phyloP scores from a whole-genome alignment of 1,140 invertebrate species.

The Gonatopus flavifemur region DNA sequence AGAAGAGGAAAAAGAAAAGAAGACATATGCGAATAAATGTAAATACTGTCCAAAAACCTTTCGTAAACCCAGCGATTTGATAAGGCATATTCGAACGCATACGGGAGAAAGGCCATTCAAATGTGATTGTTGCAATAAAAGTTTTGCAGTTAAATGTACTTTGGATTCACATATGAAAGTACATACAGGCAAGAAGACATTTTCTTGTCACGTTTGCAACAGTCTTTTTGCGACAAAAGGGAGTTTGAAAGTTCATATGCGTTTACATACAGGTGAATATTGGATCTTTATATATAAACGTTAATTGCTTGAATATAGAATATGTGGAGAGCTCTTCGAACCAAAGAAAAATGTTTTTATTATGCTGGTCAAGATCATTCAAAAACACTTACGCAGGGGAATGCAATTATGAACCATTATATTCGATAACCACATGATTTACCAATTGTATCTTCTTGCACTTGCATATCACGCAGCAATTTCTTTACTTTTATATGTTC shows the following conservation, averaged over 20 bases:
- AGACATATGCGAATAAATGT: conserved; percentile 59
- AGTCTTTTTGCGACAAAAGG: conserved; percentile 65
- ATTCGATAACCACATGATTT: no score
- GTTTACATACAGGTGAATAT: conserved; percentile 63
- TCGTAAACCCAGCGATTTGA: conserved; percentile 60
- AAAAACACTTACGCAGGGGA: no score
- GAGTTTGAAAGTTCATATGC: conserved; percentile 72
- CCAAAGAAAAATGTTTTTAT: neutral
- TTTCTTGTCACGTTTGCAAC: conserved; percentile 64
- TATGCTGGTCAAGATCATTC: no score
- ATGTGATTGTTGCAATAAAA: conserved; percentile 66
- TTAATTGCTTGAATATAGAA: no score
- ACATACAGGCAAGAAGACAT: conserved; percentile 62
- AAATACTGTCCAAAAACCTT: conserved; percentile 61
- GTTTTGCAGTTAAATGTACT: conserved; percentile 71
- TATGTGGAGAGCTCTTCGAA: conserved; percentile 7
- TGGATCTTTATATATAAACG: conserved; percentile 8
- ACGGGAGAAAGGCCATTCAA: conserved; percentile 70
- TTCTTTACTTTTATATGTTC: no score
- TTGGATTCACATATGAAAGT: conserved; percentile 63
- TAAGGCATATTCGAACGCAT: conserved; percentile 63
- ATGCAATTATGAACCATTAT: no score
- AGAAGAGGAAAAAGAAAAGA: conserved; percentile 24
- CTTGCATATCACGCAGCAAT: no score
- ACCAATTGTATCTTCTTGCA: no score